These are phyloP conservation scores for Acanthococcus lagerstroemiae DNA, from an alignment of 2,888 invertebrate genomes.

Conservation along the genomic window DNA sequence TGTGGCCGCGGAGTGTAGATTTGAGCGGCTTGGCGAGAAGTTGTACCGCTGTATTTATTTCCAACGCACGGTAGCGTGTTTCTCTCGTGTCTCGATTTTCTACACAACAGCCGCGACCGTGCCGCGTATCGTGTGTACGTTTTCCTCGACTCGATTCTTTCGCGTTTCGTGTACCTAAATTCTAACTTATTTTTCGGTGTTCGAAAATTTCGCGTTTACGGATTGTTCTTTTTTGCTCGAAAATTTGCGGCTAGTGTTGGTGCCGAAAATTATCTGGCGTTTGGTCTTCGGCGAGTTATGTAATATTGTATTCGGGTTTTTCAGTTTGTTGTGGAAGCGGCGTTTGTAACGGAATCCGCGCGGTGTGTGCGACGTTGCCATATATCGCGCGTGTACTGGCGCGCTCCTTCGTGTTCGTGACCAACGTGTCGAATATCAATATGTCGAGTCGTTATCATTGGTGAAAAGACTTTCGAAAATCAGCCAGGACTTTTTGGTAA, in stretches of 20 bases:
- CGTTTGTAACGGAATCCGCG: constrained; percentile 29
- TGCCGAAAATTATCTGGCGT: too few species aligned
- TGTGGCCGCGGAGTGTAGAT: constrained; percentile 4
- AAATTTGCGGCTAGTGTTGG: background rate
- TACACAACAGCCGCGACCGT: background rate
- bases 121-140: background rate
- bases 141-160: background rate
- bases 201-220: background rate
- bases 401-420: background rate
- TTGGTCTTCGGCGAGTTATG: background rate
- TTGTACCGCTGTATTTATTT: constrained; percentile 14
- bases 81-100: constrained; percentile 10
- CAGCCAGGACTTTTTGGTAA: too few species aligned
- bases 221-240: background rate
- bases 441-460: constrained; percentile 13
- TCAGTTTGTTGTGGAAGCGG: constrained; percentile 5
- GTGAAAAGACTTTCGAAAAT: too few species aligned
- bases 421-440: constrained; percentile 9
- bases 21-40: constrained; percentile 23
- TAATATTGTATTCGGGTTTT: constrained; percentile 21
- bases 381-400: constrained; percentile 4
- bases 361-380: constrained; percentile 33
- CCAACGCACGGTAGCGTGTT: background rate
- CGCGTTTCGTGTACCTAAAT: background rate
- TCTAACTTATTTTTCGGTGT: background rate